Conservation (phyloP, 2,888 invertebrate genomes). For the Drosophila emarginata region DNA sequence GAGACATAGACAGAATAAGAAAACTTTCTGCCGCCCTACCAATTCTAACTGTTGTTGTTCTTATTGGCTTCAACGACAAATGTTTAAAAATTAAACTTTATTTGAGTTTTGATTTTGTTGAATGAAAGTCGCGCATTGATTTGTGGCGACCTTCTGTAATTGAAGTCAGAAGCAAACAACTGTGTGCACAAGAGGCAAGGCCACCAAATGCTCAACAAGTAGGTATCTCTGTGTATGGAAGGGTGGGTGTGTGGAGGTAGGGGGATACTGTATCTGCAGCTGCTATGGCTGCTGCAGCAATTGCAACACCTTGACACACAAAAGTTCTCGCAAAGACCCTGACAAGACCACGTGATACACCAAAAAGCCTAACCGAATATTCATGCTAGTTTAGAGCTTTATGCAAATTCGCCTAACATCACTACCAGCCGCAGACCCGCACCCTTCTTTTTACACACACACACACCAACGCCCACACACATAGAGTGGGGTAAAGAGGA, state of each 20-base stretch:
- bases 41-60: conserved; percentile 39
- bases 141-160: conserved; percentile 50
- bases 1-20: conserved; percentile 8
- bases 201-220: conserved; percentile 62
- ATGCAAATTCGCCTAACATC: conserved; percentile 61
- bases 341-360: conserved; percentile 56
- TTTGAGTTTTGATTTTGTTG: conserved; percentile 32
- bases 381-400: conserved; percentile 66
- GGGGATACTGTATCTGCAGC: conserved; percentile 30
- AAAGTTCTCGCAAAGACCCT: conserved; percentile 49
- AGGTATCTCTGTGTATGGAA: conserved; percentile 9
- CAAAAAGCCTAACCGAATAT: conserved; percentile 72
- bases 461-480: conserved; percentile 4
- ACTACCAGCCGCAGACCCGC: neutral
- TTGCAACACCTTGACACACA: conserved; percentile 68
- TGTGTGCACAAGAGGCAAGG: conserved; percentile 62
- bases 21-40: conserved; percentile 53
- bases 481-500: neutral
- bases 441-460: neutral
- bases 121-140: conserved; percentile 45
- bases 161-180: neutral
- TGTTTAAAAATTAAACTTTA: conserved; percentile 54
- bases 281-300: conserved; percentile 27
- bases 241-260: too few relatives aligned
- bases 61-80: conserved; percentile 38